Conservation (phyloP, 2,797 vertebrate species). For the Euphonia xanthogaster region DNA sequence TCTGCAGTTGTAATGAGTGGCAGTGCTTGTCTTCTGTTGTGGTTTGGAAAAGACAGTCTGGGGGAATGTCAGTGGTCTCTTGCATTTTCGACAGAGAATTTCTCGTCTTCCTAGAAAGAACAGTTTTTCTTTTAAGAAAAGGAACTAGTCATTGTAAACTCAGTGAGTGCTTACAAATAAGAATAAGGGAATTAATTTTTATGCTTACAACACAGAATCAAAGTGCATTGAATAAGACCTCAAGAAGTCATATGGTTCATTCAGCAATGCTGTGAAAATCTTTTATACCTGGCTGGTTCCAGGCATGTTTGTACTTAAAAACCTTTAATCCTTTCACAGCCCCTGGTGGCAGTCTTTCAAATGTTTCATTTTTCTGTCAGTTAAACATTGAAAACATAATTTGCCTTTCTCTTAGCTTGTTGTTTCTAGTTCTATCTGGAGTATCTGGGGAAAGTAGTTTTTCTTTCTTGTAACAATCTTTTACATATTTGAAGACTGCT, state of each 20-base stretch:
- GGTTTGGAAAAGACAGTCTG: not conserved
- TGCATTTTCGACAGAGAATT: not conserved
- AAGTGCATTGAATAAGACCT: not conserved
- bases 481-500: conserved; percentile 52
- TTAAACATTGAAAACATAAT: not conserved
- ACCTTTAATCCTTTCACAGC: not conserved
- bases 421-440: conserved; percentile 11
- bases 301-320: conserved; percentile 13
- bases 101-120: not conserved
- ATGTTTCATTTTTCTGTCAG: not conserved
- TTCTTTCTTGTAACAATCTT: conserved; percentile 27
- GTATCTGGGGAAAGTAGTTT: conserved; percentile 13
- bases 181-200: not conserved
- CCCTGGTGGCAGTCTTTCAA: not conserved
- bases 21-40: not conserved
- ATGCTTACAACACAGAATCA: not conserved
- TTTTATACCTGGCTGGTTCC: not conserved
- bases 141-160: not conserved
- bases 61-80: not conserved
- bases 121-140: not conserved
- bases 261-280: not conserved
- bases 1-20: not conserved
- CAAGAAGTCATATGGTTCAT: not conserved
- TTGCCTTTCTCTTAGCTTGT: not conserved
- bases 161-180: not conserved